Evolutionary conservation across 2,888 invertebrate genomes (phyloP).

Genomic region (Trichacis sp.): DNA sequence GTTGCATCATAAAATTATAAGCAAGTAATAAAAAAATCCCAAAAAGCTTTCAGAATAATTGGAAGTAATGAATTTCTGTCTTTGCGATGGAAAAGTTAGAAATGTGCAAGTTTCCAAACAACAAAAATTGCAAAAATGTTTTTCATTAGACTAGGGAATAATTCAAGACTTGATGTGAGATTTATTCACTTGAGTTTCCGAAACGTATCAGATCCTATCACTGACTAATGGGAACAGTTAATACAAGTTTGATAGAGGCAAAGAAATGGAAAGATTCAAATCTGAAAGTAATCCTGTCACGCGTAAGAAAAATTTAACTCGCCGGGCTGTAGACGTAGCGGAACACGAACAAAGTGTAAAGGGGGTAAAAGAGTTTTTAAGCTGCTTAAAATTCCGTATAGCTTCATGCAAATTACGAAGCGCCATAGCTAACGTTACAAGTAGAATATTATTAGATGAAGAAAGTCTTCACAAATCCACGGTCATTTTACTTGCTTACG

Average conservation of each 20-base stretch:
- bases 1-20: constrained; percentile 4
- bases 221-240: constrained; percentile 34
- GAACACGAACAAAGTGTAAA: constrained; percentile 32
- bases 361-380: constrained; percentile 36
- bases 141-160: no score
- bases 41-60: no score
- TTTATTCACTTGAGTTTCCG: constrained; percentile 11
- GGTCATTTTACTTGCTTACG: constrained; percentile 14
- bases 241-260: constrained; percentile 12
- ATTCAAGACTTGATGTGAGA: constrained; percentile 17
- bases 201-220: constrained; percentile 22
- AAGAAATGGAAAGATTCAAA: constrained; percentile 14
- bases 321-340: constrained; percentile 15
- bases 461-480: constrained; percentile 30
- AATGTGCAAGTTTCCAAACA: no score
- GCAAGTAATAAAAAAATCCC: no score
- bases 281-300: constrained; percentile 35
- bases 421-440: constrained; percentile 26
- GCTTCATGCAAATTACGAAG: constrained; percentile 29
- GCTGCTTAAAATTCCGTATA: constrained; percentile 37
- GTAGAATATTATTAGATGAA: constrained; percentile 27
- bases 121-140: no score
- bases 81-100: no score
- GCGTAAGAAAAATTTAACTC: constrained; percentile 33
- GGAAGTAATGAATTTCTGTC: no score